A percentile compares a stretch with the other conserved stretches of the same genome.
phyloP scores from a whole-genome alignment of 1,140 invertebrate species.

The Melitaea cinxia region DNA sequence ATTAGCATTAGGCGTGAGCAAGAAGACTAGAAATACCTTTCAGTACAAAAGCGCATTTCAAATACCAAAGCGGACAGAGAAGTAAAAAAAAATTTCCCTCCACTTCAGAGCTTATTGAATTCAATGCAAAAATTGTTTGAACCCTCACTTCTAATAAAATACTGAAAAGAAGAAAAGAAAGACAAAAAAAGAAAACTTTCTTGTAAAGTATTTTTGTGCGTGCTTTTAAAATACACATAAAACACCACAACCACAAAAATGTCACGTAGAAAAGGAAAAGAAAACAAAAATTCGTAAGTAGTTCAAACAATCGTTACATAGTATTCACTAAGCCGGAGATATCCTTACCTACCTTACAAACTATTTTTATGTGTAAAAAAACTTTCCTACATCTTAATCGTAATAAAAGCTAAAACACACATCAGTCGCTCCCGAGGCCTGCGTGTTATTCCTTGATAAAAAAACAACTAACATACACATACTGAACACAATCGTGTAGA shows the following conservation, averaged over 20 bases:
- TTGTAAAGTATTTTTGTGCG: conserved; percentile 1
- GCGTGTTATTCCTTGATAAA: conserved; percentile 31
- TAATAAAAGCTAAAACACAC: conserved; percentile 60
- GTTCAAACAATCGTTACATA: conserved; percentile 6
- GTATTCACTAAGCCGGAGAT: not conserved
- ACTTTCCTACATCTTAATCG: conserved; percentile 51
- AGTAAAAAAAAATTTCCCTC: conserved; percentile 36
- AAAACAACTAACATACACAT: conserved; percentile 19
- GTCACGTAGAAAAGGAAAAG: not conserved
- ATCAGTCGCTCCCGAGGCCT: conserved; percentile 54
- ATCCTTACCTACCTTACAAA: conserved; percentile 51
- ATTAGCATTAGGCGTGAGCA: conserved; percentile 16
- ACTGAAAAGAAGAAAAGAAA: not conserved
- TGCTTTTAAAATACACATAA: not conserved
- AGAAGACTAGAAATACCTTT: conserved; percentile 37
- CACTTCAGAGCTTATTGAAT: conserved; percentile 40
- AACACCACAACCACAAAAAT: conserved; percentile 16
- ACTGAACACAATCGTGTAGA: conserved; percentile 44
- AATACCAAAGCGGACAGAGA: conserved; percentile 31
- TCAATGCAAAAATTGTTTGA: conserved; percentile 19
- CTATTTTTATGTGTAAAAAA: conserved; percentile 62
- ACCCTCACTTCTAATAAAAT: not conserved
- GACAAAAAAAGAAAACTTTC: not conserved
- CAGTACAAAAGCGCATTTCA: conserved; percentile 28
- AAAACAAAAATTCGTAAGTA: conserved; percentile 5